Evolutionary conservation across 2,797 vertebrate species (phyloP), one percentile per base, ranked within the genome.

Genomic region (Triplophysa bombifrons): DNA sequence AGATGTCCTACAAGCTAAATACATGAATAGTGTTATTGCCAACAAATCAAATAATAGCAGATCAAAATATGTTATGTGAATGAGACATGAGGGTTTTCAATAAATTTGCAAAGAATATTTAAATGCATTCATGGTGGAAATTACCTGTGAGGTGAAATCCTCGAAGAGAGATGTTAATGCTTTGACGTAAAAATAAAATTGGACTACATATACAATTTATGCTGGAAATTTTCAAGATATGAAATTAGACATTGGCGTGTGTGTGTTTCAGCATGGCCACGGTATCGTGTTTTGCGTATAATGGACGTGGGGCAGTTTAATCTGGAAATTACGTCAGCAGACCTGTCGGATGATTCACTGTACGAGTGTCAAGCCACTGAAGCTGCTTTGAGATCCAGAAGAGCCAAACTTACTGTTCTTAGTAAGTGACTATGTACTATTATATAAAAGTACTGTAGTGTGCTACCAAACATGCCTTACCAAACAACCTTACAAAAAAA

Each of bases 351-450:
- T 20, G 97, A 98, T 61, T 97, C 97, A 1, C 89, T 94, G 50
- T 99, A 97, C 0, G 97, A 99, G 91, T 98, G 96, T 90, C 97
- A 99, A 89, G 97, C 97, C 83, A 98, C 97, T 0, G 97, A 98
- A 89, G 96, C 95, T 0, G 97, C 97, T 1, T 93, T 98, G 83
- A 94, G 97, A 20, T 98, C 97, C 30, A 92, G 96, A 78, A 90
- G 94, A 20, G 97, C 97, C 72, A 95, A 93, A 68, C 95, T 99
- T 90, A 98, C 96, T 0, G 96, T 99, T 7, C 94, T 98, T 83
- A 96, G 96, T 97, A 92, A 94, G 94, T 90, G 4, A 51, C n/a
- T 51, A 48, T 64, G 3, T 46, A 46, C 14, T 50, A 50, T 3
- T 50, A 50, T 50, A 17, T 22, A 4, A 41, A 10, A 44, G 41